A percentile compares a stretch with the other conserved stretches of the same genome.
Conservation (phyloP, 2,888 invertebrate genomes). For the Limenitis camilla region DNA sequence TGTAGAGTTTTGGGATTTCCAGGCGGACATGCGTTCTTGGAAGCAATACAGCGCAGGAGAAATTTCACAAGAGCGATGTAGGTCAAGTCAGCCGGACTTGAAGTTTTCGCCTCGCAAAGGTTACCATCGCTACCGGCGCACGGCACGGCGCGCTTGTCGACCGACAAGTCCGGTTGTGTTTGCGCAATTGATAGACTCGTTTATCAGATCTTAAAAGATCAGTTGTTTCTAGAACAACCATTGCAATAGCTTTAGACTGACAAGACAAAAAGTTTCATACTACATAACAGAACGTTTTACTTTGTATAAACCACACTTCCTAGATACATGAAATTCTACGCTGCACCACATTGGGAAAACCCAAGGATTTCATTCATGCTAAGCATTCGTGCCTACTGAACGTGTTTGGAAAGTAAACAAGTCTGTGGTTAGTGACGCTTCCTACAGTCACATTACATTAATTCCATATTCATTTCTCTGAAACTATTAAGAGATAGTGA, state of each 20-base stretch:
- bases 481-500: not conserved
- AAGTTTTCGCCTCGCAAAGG: conserved; percentile 68
- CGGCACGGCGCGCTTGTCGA: conserved; percentile 34
- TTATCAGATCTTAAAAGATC: conserved; percentile 64
- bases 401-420: conserved; percentile 48
- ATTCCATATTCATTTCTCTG: not conserved
- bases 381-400: conserved; percentile 33
- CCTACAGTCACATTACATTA: conserved; percentile 2
- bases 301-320: not conserved
- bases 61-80: conserved; percentile 69
- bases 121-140: conserved; percentile 52
- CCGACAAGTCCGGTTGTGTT: conserved; percentile 57
- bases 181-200: conserved; percentile 64
- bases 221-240: conserved; percentile 45
- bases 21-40: conserved; percentile 54
- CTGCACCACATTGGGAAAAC: conserved; percentile 34
- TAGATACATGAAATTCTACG: conserved; percentile 24
- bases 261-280: not conserved
- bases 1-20: conserved; percentile 54
- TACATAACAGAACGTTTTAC: not conserved
- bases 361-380: conserved; percentile 61
- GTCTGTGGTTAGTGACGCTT: conserved; percentile 36
- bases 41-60: conserved; percentile 59
- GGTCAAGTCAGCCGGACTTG: conserved; percentile 73
- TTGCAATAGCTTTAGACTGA: conserved; percentile 3